These are phyloP conservation scores for Luffia ferchaultella DNA, from an alignment of 2,888 invertebrate genomes.

Conservation along the genomic window DNA sequence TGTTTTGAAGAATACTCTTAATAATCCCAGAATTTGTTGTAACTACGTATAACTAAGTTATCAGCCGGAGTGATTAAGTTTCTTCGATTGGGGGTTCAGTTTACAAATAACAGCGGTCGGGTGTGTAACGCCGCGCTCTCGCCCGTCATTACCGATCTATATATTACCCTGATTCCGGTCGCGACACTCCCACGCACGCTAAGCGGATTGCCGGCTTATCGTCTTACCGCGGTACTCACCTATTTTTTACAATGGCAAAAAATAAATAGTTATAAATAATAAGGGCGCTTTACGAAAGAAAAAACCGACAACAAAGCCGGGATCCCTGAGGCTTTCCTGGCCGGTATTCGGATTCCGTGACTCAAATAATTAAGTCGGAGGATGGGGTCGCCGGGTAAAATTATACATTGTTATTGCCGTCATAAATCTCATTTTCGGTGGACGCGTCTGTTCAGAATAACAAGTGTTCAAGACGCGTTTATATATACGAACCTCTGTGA, in stretches of 20 bases:
- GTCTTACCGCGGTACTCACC: conserved; percentile 45
- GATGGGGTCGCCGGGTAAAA: conserved; percentile 49
- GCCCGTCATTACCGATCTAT: conserved; percentile 47
- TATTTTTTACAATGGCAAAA: conserved; percentile 51
- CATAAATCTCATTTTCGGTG: conserved; percentile 57
- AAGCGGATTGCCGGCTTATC: conserved; percentile 62
- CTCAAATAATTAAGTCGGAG: conserved; percentile 60
- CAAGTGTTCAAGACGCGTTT: conserved; percentile 25
- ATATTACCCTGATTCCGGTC: conserved; percentile 48
- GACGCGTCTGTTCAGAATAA: conserved; percentile 45
- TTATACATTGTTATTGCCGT: conserved; percentile 59
- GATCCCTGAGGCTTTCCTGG: conserved; percentile 51
- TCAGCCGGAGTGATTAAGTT: conserved; percentile 7
- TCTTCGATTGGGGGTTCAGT: conserved; percentile 7
- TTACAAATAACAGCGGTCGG: conserved; percentile 1
- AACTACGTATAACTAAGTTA: too few relatives aligned
- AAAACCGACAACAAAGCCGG: conserved; percentile 49
- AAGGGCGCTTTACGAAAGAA: conserved; percentile 31
- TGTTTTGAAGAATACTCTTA: too few relatives aligned
- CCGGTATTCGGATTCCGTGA: conserved; percentile 59
- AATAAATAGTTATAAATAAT: conserved; percentile 40
- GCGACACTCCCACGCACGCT: conserved; percentile 40
- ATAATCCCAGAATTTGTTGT: too few relatives aligned
- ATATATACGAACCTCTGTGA: conserved; percentile 2
- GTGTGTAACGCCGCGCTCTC: conserved; percentile 18